Conservation (phyloP, 2,888 invertebrate genomes). For the Pyralis farinalis region DNA sequence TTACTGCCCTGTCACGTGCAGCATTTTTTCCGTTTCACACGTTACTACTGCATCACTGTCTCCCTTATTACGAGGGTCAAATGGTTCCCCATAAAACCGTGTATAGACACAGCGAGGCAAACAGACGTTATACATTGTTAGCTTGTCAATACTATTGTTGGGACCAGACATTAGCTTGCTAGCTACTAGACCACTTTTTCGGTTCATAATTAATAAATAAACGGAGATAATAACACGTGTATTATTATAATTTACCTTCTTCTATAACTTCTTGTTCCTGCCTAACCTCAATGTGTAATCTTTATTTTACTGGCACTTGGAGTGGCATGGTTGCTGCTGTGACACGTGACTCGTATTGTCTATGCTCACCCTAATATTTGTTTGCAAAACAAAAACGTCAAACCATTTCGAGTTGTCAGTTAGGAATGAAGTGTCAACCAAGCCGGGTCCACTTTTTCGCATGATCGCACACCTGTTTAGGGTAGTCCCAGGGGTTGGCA, state of each 20-base stretch:
- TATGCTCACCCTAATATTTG: conserved; percentile 11
- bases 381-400: conserved; percentile 20
- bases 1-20: conserved; percentile 44
- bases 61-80: conserved; percentile 13
- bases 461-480: conserved; percentile 62
- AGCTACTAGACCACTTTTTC: too few relatives aligned
- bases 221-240: too few relatives aligned
- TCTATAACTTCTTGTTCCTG: too few relatives aligned
- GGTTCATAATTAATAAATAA: too few relatives aligned
- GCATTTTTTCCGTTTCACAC: conserved; percentile 26
- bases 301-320: too few relatives aligned
- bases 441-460: conserved; percentile 64
- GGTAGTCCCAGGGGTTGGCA: conserved; percentile 26
- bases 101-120: too few relatives aligned
- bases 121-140: too few relatives aligned
- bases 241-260: too few relatives aligned
- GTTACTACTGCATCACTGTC: conserved; percentile 19
- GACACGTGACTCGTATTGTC: background rate
- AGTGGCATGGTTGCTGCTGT: too few relatives aligned
- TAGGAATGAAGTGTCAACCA: conserved; percentile 59
- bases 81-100: background rate
- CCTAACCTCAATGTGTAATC: too few relatives aligned
- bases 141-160: too few relatives aligned
- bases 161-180: too few relatives aligned
- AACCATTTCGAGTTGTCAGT: conserved; percentile 50